These are phyloP conservation scores for Zaprionus davidi DNA, from an alignment of 1,140 invertebrate species.

Conservation along the genomic window DNA sequence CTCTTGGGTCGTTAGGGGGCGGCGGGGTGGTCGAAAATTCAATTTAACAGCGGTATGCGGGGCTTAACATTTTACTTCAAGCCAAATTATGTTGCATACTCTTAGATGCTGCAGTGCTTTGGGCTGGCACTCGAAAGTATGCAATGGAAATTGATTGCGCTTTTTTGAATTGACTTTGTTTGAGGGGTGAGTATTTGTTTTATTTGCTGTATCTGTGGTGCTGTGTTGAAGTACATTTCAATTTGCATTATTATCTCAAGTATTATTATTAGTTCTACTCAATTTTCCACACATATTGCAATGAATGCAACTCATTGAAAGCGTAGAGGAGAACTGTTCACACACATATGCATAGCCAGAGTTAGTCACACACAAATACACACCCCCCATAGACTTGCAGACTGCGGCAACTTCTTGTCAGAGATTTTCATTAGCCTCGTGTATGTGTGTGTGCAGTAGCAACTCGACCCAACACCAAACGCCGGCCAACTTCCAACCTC, in stretches of 20 bases:
- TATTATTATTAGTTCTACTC: neutral
- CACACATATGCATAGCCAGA: neutral
- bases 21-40: no score
- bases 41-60: no score
- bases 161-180: neutral
- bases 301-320: neutral
- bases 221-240: neutral
- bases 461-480: neutral
- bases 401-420: conserved; percentile 10
- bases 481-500: conserved; percentile 2
- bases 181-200: neutral
- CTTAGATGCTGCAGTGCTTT: neutral
- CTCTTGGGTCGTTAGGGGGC: no score
- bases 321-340: neutral
- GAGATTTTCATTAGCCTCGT: conserved; percentile 61
- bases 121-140: conserved; percentile 17
- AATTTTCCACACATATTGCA: neutral
- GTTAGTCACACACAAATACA: neutral
- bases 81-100: conserved; percentile 17
- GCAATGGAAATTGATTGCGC: conserved; percentile 4
- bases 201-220: neutral
- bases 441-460: neutral
- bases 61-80: no score
- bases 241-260: neutral
- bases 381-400: conserved; percentile 19